phyloP scores from a whole-genome alignment of 2,888 invertebrate genomes.

The Lottia scabra region DNA sequence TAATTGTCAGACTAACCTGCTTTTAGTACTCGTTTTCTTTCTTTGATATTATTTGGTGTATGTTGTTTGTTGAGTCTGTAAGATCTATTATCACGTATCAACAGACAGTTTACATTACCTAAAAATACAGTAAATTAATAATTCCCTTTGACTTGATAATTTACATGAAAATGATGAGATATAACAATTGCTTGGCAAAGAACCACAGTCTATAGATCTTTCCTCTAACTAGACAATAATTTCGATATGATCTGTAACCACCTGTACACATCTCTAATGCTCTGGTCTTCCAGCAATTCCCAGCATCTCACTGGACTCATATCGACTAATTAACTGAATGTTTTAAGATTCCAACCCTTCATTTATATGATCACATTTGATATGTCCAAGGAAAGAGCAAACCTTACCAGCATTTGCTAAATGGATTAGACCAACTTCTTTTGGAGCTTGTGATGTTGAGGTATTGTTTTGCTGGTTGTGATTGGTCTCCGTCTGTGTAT shows the following conservation, averaged over 20 bases:
- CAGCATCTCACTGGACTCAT: too few species aligned
- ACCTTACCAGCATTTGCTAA: slow-evolving; percentile 63
- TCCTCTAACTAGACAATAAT: too few species aligned
- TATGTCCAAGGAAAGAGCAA: not conserved
- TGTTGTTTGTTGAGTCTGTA: slow-evolving; percentile 61
- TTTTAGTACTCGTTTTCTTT: slow-evolving; percentile 52
- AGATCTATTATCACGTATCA: slow-evolving; percentile 60
- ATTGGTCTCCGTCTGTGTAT: slow-evolving; percentile 21
- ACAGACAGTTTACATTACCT: slow-evolving; percentile 59
- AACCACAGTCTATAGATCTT: too few species aligned
- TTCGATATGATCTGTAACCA: too few species aligned
- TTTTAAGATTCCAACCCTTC: too few species aligned
- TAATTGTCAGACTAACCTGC: slow-evolving; percentile 38
- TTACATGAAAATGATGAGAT: too few species aligned
- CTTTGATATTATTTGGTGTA: slow-evolving; percentile 57
- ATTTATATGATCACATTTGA: too few species aligned
- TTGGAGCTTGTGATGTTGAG: slow-evolving; percentile 40
- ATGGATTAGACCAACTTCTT: slow-evolving; percentile 53
- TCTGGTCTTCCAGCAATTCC: too few species aligned
- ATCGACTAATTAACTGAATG: too few species aligned
- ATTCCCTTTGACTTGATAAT: too few species aligned
- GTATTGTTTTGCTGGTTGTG: slow-evolving; percentile 8
- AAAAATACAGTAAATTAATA: slow-evolving; percentile 17
- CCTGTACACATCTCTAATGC: too few species aligned
- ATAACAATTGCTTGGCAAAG: too few species aligned